Base-by-base conservation (phyloP, 1,140 invertebrate species). In the Campodea augens region DNA sequence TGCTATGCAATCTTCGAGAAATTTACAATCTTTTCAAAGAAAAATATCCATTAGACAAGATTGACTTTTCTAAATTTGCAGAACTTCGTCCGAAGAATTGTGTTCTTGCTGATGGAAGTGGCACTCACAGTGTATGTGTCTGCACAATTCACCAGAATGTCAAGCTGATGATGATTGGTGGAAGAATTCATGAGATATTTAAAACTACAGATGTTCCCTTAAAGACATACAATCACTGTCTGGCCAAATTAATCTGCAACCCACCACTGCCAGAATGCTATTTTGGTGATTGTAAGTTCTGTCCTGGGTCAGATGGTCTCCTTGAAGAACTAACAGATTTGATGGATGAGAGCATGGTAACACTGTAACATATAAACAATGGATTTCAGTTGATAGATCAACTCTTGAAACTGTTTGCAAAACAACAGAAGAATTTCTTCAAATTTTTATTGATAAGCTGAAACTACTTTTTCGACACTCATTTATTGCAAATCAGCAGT, bases 61-160 rank as follows among this genome's bases (percentile, higher is more conserved):
- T 41, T 13, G 39, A 21, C 15, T 41, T 24, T 41, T 21, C 19
- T 3, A 41, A 41, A 21, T 41, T 41, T 24, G 39, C 39, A 4
- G 39, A 41, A 18, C 13, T 41, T 2, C 39, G 39, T 22, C 39
- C 39, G 5, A 41, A 41, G 3, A 41, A 3, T 3, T 2, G 15
- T 40, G 39, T 41, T n/a, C 39, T 41, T 4, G 39, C 39, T 21
- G 39, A 13, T n/a, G 22, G 19, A 20, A 18, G 39, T 41, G 15
- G 39, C 22, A 41, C 39, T 19, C 15, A 41, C 39, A 41, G n/a
- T 24, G 39, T 41, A 3, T 41, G 39, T 38, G 42, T 44, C 4
- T 41, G 4, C 22, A 20, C 22, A 3, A 41, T 24, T 5, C 15
- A 41, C 13, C 39, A 41, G 22, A 41, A 41, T 41, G 39, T 41